Conservation (phyloP, 2,113 vertebrate species). For the Mandrillus leucophaeus region DNA sequence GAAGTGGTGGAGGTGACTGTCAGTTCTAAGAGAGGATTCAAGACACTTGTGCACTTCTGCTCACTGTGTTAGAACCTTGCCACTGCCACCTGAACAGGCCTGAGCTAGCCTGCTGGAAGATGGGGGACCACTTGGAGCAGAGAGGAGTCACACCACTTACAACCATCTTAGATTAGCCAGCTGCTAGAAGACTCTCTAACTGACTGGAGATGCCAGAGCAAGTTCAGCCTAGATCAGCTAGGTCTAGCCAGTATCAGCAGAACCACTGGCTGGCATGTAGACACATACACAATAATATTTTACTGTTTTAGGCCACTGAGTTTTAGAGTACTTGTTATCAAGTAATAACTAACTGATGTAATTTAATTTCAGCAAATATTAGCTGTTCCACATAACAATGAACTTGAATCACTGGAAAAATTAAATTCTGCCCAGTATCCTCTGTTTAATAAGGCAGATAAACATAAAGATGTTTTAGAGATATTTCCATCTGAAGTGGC, state of each 20-base stretch:
- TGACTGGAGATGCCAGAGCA: background rate
- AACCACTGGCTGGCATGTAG: background rate
- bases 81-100: background rate
- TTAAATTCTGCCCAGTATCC: background rate
- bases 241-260: background rate
- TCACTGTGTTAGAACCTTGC: background rate
- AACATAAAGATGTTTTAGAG: background rate
- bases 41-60: background rate
- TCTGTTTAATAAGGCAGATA: slow-evolving; percentile 4
- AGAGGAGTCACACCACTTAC: background rate
- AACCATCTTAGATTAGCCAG: background rate
- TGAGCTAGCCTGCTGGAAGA: background rate
- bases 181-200: background rate
- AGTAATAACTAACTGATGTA: background rate
- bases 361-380: slow-evolving; percentile 10
- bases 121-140: background rate
- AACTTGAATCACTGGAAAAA: background rate
- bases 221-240: background rate
- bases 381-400: background rate
- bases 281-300: background rate
- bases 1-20: background rate
- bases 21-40: background rate
- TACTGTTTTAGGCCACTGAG: background rate
- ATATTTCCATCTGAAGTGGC: background rate
- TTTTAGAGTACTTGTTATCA: background rate